These are phyloP conservation scores for Ictalurus furcatus DNA, from an alignment of 2,113 vertebrate species.

Conservation along the genomic window DNA sequence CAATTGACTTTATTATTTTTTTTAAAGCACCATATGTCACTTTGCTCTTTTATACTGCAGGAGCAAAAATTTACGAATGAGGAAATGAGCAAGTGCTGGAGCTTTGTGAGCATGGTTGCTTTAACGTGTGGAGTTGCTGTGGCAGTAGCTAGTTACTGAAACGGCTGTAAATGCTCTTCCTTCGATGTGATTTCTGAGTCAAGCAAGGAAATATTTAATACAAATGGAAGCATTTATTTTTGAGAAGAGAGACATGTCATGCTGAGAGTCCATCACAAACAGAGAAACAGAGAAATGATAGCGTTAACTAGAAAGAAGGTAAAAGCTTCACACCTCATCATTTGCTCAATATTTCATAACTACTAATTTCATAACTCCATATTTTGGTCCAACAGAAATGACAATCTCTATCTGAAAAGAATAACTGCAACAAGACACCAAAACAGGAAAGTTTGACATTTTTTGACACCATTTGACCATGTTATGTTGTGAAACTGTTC, in stretches of 20 bases:
- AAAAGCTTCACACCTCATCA: neutral
- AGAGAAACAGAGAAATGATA: neutral
- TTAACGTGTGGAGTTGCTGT: too few relatives aligned
- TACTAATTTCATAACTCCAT: neutral
- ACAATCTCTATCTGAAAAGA: neutral
- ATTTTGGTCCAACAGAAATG: neutral
- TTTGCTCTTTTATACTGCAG: too few relatives aligned
- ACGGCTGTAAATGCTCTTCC: too few relatives aligned
- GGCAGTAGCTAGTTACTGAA: too few relatives aligned
- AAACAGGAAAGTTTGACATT: neutral
- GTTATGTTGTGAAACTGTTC: neutral
- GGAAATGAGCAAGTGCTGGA: too few relatives aligned
- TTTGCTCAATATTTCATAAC: neutral
- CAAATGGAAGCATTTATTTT: neutral
- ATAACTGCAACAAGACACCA: neutral
- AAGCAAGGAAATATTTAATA: too few relatives aligned
- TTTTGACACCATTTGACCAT: neutral
- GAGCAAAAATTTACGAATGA: too few relatives aligned
- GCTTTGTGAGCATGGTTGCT: too few relatives aligned
- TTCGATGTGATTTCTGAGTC: too few relatives aligned
- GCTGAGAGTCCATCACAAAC: neutral
- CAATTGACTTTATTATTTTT: too few relatives aligned
- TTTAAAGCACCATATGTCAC: too few relatives aligned
- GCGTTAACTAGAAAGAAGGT: neutral
- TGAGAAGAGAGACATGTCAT: neutral